These are phyloP conservation scores for Spilogale gracilis DNA, from an alignment of 2,113 vertebrate species.

Conservation along the genomic window DNA sequence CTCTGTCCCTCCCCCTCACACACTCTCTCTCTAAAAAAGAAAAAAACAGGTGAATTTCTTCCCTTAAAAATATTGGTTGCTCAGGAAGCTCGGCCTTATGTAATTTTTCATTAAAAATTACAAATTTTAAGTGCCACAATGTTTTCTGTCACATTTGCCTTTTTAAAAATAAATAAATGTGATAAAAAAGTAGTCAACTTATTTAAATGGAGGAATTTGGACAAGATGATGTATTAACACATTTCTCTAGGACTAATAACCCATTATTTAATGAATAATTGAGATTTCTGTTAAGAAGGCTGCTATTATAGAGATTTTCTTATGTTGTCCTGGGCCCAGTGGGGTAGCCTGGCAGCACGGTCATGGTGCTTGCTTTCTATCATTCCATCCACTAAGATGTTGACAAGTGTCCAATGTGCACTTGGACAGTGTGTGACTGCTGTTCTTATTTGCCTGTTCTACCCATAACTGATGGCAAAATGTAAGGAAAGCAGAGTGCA, in stretches of 20 bases:
- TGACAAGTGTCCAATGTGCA: not conserved
- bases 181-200: not conserved
- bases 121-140: not conserved
- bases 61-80: not conserved
- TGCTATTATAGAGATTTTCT: not conserved
- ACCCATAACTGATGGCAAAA: not conserved
- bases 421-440: not conserved
- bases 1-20: not conserved
- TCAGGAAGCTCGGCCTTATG: not conserved
- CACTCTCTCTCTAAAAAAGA: not conserved
- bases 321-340: not conserved
- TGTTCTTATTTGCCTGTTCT: not conserved
- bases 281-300: not conserved
- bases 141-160: slow-evolving; percentile 34
- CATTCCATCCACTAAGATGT: not conserved
- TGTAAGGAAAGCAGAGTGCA: not conserved
- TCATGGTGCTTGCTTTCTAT: not conserved
- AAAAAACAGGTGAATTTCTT: not conserved
- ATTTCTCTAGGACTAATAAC: not conserved
- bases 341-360: not conserved
- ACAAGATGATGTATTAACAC: not conserved
- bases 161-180: not conserved
- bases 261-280: not conserved
- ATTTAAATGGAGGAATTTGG: slow-evolving; percentile 2
- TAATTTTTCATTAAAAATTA: not conserved